A percentile compares a stretch with the other conserved stretches of the same genome.
phyloP scores from a whole-genome alignment of 92 coral and sea anemone species.

The Palythoa caribaeorum region DNA sequence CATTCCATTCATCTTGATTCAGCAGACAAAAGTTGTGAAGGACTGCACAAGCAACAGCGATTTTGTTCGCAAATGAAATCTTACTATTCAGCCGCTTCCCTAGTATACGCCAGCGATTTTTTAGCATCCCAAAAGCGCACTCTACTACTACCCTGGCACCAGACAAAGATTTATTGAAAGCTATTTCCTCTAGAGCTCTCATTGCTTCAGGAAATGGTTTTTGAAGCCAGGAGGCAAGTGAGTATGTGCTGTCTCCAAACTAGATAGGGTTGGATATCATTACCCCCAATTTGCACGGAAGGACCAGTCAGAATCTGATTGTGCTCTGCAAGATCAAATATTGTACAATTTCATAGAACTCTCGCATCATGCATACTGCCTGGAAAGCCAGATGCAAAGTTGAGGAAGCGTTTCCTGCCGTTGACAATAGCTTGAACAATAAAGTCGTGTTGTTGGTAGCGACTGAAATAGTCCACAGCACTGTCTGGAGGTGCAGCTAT shows the following conservation, averaged over 20 bases:
- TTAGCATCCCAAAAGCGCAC: slow-evolving; percentile 36
- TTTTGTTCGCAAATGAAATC: slow-evolving; percentile 16
- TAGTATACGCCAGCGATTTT: slow-evolving; percentile 36
- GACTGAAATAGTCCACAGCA: slow-evolving; percentile 52
- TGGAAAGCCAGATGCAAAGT: slow-evolving; percentile 32
- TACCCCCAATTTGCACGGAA: slow-evolving; percentile 8
- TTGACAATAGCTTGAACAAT: slow-evolving; percentile 38
- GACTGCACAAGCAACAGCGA: slow-evolving; percentile 48
- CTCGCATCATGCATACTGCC: slow-evolving; percentile 62
- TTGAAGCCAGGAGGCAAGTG: slow-evolving; percentile 67
- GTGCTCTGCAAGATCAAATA: slow-evolving; percentile 46
- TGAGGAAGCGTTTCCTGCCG: slow-evolving; percentile 40
- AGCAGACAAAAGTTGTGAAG: slow-evolving; percentile 48
- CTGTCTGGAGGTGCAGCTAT: slow-evolving; percentile 48
- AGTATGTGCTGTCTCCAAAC: slow-evolving; percentile 68
- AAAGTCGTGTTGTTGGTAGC: slow-evolving; percentile 46
- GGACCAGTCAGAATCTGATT: slow-evolving; percentile 53
- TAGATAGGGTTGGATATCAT: slow-evolving; percentile 54
- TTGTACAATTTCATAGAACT: slow-evolving; percentile 58
- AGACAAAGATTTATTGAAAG: slow-evolving; percentile 27
- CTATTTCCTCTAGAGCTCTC: slow-evolving; percentile 50
- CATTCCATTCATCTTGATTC: slow-evolving; percentile 43
- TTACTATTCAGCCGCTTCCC: slow-evolving; percentile 19
- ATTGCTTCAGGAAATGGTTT: slow-evolving; percentile 60
- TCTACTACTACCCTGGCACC: slow-evolving; percentile 32